phyloP scores from a whole-genome alignment of 2,888 invertebrate genomes.

The Morpho achilles region DNA sequence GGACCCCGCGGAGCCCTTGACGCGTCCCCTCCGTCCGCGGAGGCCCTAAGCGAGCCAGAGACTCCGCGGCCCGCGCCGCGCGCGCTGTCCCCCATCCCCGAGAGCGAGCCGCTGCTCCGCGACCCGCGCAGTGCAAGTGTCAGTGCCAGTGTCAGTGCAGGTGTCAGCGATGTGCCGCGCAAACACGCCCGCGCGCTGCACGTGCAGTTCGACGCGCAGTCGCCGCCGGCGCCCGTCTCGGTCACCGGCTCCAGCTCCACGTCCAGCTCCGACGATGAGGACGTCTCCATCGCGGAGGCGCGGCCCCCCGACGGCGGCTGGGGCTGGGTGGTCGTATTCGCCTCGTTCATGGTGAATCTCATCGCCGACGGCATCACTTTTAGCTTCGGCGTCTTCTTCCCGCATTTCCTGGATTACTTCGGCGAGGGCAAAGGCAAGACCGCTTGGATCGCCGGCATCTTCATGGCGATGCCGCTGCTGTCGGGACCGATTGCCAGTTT shows the following conservation, averaged over 20 bases:
- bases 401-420: conserved; percentile 91
- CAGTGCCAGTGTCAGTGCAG: conserved; percentile 21
- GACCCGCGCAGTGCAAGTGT: conserved; percentile 29
- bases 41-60: conserved; percentile 57
- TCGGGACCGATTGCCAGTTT: conserved; percentile 92
- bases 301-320: conserved; percentile 93
- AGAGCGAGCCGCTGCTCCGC: conserved; percentile 62
- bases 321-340: conserved; percentile 95
- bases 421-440: conserved; percentile 91
- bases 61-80: conserved; percentile 59
- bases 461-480: conserved; percentile 93
- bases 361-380: conserved; percentile 96
- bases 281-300: conserved; percentile 82
- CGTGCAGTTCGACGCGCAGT: conserved; percentile 80
- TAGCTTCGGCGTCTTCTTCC: conserved; percentile 93
- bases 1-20: conserved; percentile 64
- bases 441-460: conserved; percentile 93
- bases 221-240: conserved; percentile 61
- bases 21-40: conserved; percentile 44
- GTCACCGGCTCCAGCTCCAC: conserved; percentile 54
- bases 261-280: conserved; percentile 80
- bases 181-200: conserved; percentile 69
- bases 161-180: conserved; percentile 41
- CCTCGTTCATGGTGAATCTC: conserved; percentile 92
- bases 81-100: conserved; percentile 59